Percentiles rank a stretch among this genome's conserved stretches.
Conservation (phyloP, 1,140 invertebrate genomes). For the Zaprionus capensis region DNA sequence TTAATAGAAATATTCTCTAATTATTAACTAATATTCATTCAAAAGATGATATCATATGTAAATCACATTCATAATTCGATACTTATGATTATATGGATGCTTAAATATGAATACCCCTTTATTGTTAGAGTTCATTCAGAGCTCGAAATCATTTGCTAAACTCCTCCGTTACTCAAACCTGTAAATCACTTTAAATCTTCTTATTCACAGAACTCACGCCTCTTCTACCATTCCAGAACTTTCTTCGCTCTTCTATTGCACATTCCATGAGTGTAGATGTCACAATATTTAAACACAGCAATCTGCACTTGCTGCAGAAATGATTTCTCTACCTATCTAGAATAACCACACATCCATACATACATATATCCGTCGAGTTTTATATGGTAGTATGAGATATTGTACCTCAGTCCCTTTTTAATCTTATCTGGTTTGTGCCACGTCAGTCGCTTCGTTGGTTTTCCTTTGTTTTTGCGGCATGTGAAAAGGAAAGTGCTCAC, state of each 20-base stretch:
- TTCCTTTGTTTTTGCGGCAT: slow-evolving; percentile 63
- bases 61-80: too few species aligned
- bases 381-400: background rate
- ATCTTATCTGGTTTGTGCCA: slow-evolving; percentile 46
- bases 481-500: slow-evolving; percentile 69
- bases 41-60: too few species aligned
- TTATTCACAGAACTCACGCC: background rate
- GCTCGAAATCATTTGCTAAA: background rate
- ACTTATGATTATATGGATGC: too few species aligned
- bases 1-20: too few species aligned
- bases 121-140: background rate
- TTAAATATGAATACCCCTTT: too few species aligned
- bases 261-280: background rate
- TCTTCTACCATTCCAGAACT: background rate
- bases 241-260: background rate
- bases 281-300: background rate
- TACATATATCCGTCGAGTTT: background rate
- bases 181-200: background rate
- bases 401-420: slow-evolving; percentile 11
- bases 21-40: too few species aligned
- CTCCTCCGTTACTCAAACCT: background rate
- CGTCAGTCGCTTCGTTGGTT: slow-evolving; percentile 39
- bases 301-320: background rate
- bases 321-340: background rate
- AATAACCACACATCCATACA: background rate